Conservation (phyloP, 2,888 invertebrate species). For the Brachylomia viminalis region DNA sequence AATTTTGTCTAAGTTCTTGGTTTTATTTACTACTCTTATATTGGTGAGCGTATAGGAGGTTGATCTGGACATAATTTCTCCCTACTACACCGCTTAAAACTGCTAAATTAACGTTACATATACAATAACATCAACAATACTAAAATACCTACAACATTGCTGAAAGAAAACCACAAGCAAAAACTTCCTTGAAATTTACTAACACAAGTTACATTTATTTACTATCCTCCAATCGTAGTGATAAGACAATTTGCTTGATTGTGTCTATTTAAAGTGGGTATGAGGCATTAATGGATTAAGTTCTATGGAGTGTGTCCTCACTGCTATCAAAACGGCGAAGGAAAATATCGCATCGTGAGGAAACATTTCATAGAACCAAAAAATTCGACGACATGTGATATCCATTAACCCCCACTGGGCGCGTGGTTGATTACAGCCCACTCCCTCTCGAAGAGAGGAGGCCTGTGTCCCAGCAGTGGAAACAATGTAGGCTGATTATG, state of each 20-base stretch:
- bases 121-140: neutral
- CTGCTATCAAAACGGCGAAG: neutral
- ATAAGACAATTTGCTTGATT: conserved; percentile 27
- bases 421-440: neutral
- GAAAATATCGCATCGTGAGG: neutral
- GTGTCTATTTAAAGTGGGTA: neutral
- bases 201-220: conserved; percentile 14
- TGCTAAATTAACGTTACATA: neutral
- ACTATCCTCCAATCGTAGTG: neutral
- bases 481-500: neutral
- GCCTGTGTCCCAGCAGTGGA: neutral
- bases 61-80: neutral
- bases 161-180: conserved; percentile 7
- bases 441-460: neutral
- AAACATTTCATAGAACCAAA: neutral
- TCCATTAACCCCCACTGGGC: neutral
- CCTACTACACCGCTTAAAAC: neutral
- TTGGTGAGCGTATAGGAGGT: neutral
- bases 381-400: neutral
- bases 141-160: neutral
- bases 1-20: neutral
- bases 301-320: neutral
- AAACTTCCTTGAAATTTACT: conserved; percentile 14
- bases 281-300: conserved; percentile 20
- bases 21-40: neutral